A percentile compares a stretch with the other conserved stretches of the same genome.
These are phyloP conservation scores for Calliopum simillimum DNA, from an alignment of 2,888 invertebrate species.

Conservation along the genomic window DNA sequence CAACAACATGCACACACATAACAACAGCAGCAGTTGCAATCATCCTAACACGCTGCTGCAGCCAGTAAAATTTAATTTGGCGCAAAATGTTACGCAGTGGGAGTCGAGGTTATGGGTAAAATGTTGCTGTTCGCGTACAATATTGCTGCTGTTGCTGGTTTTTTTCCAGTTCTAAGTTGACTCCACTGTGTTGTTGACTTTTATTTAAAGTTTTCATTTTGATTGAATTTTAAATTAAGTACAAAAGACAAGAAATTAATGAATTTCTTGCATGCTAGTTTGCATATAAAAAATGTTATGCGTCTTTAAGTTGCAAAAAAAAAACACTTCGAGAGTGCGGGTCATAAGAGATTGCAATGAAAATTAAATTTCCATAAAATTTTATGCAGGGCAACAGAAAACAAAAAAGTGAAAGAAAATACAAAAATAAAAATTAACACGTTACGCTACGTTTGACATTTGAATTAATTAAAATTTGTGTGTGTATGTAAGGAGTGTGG, in stretches of 20 bases:
- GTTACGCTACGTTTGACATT: conserved; percentile 51
- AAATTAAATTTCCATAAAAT: conserved; percentile 49
- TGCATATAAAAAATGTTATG: conserved; percentile 11
- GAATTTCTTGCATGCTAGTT: conserved; percentile 20
- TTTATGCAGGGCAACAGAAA: conserved; percentile 31
- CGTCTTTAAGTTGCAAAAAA: too few species aligned
- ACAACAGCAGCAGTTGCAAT: conserved; percentile 36
- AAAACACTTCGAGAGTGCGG: not conserved
- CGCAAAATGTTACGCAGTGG: conserved; percentile 44
- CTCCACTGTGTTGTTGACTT: conserved; percentile 4
- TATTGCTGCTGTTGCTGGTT: too few species aligned
- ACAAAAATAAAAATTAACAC: conserved; percentile 47
- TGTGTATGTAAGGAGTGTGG: not conserved
- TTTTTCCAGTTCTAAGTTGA: not conserved
- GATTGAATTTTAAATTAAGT: conserved; percentile 29
- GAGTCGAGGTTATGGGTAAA: not conserved
- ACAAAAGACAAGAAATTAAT: not conserved
- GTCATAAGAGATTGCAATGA: conserved; percentile 31
- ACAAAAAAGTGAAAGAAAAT: not conserved
- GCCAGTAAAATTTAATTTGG: conserved; percentile 55
- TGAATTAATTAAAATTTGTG: conserved; percentile 51
- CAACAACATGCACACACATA: conserved; percentile 32
- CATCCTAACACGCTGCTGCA: conserved; percentile 34
- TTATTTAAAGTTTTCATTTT: conserved; percentile 23
- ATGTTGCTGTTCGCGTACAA: not conserved